Base-by-base conservation (phyloP, 1,140 invertebrate species). In the Octopus bimaculoides region DNA sequence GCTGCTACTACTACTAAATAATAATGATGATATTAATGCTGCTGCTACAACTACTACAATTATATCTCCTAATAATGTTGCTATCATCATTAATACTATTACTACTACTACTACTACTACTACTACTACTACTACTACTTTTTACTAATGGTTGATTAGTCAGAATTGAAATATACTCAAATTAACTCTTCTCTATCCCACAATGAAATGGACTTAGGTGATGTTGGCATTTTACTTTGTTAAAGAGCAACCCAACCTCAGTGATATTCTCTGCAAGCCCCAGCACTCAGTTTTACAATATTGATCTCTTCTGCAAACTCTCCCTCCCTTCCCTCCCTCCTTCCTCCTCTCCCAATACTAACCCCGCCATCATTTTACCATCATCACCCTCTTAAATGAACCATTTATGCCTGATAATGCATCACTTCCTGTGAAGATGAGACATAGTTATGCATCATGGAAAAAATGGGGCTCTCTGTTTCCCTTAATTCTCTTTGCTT, bases 1-100 rank as follows among this genome's bases (percentile, higher is more conserved):
- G 54, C 54, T 61, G 14, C 77, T 52, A 10, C 79, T 73, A 54
- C 54, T 75, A 61, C 54, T n/a, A 41, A 75, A 52, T 75, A 41
- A 54, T 41, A 75, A 52, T 14, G 9, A n/a, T 75, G 53, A 75
- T 75, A 41, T 41, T 41, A 41, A 41, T 41, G 26, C 26, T 41
- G 26, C 26, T 41, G 26, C 26, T 41, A 41, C 26, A 41, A 41
- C 26, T 41, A 41, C 26, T 41, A 41, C 3, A 41, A 41, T 41
- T 41, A 41, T 41, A 41, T 41, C 26, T n/a, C n/a, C n/a, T 41
- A 41, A 41, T 41, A 41, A 41, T 2, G 26, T 41, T 41, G 26
- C 26, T 41, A 41, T 41, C 26, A 41, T 41, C 26, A 41, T 41
- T 41, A 41, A 41, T 41, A 41, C 26, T 41, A 0, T 3, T 41